Conservation (phyloP, 1,140 invertebrate genomes). For the Drosophila novamexicana region DNA sequence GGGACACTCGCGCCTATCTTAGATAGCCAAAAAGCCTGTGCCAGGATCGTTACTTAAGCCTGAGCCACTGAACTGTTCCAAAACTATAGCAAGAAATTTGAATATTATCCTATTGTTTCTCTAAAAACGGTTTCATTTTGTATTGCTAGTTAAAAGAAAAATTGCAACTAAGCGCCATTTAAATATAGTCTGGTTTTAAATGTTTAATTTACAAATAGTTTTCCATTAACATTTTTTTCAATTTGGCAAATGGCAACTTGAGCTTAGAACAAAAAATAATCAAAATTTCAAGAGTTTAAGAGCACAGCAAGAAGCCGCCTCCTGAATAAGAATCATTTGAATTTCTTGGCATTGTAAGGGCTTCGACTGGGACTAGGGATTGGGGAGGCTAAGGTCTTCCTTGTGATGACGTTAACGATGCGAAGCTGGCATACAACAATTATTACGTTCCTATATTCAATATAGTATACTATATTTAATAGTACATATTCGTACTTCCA, state of each 20-base stretch:
- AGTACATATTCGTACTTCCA: constrained; percentile 46
- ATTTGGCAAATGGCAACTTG: no score
- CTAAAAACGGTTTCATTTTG: constrained; percentile 5
- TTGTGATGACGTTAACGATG: constrained; percentile 2
- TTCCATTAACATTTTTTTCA: background rate
- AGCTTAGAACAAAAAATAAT: no score
- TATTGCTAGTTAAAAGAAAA: background rate
- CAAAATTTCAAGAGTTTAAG: background rate
- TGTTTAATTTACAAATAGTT: background rate
- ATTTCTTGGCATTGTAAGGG: background rate
- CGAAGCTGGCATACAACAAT: constrained; percentile 59
- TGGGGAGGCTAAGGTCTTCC: background rate
- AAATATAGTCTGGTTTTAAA: background rate
- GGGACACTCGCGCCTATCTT: constrained; percentile 76
- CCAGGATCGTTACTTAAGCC: background rate
- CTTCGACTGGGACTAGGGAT: background rate
- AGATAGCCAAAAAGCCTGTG: constrained; percentile 63
- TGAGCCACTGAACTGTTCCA: background rate
- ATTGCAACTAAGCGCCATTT: background rate
- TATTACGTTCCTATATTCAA: constrained; percentile 79
- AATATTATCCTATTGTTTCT: background rate
- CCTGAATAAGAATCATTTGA: background rate
- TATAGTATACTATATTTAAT: constrained; percentile 60
- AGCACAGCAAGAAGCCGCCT: background rate
- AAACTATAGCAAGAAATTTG: background rate